phyloP scores from a whole-genome alignment of 2,888 invertebrate species.

The Escarpia spicata region DNA sequence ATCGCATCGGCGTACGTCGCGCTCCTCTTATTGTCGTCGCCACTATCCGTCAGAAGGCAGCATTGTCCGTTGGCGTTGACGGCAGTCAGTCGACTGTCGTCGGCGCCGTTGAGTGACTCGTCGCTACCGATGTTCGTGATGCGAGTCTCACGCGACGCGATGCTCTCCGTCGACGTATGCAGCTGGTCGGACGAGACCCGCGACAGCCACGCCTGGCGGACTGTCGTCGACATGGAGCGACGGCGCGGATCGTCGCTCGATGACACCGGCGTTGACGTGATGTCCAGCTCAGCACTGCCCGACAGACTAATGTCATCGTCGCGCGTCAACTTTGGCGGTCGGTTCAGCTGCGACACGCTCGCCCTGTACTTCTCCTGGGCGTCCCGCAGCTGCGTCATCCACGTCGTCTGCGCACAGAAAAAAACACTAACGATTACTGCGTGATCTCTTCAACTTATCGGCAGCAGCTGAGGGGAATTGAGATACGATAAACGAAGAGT shows the following conservation, averaged over 20 bases:
- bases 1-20: not conserved
- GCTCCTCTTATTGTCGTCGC: not conserved
- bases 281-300: not conserved
- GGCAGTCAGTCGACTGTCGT: not conserved
- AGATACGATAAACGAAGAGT: no score
- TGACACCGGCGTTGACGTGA: not conserved
- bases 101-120: not conserved
- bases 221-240: not conserved
- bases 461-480: no score
- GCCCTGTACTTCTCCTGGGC: conserved; percentile 69
- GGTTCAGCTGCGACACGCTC: conserved; percentile 14
- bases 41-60: not conserved
- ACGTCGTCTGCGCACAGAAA: conserved; percentile 62
- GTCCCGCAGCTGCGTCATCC: conserved; percentile 68
- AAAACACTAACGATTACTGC: no score
- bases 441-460: no score
- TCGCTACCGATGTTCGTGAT: not conserved
- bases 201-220: not conserved
- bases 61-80: not conserved
- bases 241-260: not conserved
- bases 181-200: not conserved
- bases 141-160: not conserved
- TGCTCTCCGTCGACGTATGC: not conserved
- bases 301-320: not conserved
- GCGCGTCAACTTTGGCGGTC: not conserved